Conservation (phyloP, 2,797 vertebrate species). For the Gephyroberyx darwinii region DNA sequence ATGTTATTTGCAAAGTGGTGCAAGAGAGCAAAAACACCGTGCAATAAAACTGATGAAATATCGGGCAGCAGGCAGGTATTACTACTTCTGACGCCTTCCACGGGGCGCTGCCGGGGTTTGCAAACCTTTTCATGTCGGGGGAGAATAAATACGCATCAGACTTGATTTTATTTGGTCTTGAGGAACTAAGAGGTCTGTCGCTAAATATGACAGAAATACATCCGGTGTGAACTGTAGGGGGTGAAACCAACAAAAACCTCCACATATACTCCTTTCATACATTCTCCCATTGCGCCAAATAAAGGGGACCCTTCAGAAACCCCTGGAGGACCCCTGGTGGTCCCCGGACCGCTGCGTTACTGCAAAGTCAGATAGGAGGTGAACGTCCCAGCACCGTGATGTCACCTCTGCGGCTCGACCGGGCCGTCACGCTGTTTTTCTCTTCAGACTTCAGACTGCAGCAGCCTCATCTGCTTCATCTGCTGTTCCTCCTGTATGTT, state of each 20-base stretch:
- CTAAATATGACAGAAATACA: no score
- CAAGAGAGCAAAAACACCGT: no score
- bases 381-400: conserved; percentile 58
- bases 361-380: conserved; percentile 49
- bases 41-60: no score
- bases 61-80: no score
- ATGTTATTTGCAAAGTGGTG: no score
- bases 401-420: conserved; percentile 44
- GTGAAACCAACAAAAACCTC: background rate
- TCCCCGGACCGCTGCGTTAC: background rate
- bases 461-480: conserved; percentile 1
- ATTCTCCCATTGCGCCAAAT: no score
- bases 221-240: no score
- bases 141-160: background rate
- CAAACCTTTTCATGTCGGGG: background rate
- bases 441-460: conserved; percentile 18
- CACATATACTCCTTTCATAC: no score
- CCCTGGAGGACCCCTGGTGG: background rate
- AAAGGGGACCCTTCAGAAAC: background rate
- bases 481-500: background rate
- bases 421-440: conserved; percentile 4
- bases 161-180: background rate
- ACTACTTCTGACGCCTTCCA: background rate
- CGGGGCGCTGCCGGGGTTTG: background rate
- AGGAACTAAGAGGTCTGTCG: no score